phyloP scores from a whole-genome alignment of 2,113 vertebrate species.

The Gymnogyps californianus region DNA sequence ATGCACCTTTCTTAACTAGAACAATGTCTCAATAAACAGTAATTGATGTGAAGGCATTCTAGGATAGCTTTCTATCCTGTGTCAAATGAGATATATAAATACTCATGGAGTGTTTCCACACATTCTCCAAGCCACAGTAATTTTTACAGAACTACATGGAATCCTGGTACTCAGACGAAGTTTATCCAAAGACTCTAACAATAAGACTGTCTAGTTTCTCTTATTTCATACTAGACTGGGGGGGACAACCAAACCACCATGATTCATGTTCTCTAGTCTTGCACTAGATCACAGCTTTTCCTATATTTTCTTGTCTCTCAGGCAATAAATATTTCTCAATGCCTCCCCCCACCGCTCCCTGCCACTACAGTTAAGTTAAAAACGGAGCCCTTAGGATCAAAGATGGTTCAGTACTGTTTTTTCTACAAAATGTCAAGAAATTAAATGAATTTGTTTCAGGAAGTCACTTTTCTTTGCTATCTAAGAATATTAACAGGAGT shows the following conservation, averaged over 20 bases:
- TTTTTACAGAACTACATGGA: not conserved
- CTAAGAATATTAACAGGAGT: not conserved
- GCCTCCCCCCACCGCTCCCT: not conserved
- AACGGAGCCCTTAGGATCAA: not conserved
- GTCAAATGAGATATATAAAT: not conserved
- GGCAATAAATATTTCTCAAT: not conserved
- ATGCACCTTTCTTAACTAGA: not conserved
- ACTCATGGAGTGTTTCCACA: not conserved
- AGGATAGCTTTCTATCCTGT: not conserved
- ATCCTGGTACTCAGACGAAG: not conserved
- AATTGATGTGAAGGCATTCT: not conserved
- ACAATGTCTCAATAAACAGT: not conserved
- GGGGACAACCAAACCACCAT: not conserved
- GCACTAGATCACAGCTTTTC: not conserved
- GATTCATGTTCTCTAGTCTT: not conserved
- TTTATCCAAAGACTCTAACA: not conserved
- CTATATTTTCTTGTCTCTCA: not conserved
- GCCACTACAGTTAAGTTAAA: not conserved
- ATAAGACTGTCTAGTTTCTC: not conserved
- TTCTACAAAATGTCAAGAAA: not conserved
- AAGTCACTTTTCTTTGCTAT: not conserved
- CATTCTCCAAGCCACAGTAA: not conserved
- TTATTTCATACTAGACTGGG: not conserved
- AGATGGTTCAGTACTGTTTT: not conserved
- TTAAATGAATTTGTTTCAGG: not conserved